Conservation (phyloP, 2,888 invertebrate genomes). For the Erynnis tages region DNA sequence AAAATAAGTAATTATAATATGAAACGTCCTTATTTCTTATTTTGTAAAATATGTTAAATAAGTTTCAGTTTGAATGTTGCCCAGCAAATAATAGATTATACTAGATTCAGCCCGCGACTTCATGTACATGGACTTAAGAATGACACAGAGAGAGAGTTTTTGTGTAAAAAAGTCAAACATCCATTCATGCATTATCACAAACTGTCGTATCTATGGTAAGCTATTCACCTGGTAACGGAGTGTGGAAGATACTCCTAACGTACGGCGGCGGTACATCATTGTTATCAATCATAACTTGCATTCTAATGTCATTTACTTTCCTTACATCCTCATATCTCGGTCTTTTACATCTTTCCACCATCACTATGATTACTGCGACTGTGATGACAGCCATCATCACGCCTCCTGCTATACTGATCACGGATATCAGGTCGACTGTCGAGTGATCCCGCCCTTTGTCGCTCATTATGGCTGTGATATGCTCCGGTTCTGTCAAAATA, state of each 20-base stretch:
- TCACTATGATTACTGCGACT: slow-evolving; percentile 73
- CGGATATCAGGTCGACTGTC: slow-evolving; percentile 70
- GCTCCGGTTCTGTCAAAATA: slow-evolving; percentile 81
- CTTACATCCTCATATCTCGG: slow-evolving; percentile 67
- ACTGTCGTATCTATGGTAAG: too few species aligned
- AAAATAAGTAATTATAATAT: too few species aligned
- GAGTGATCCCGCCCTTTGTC: slow-evolving; percentile 65
- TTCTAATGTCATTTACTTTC: slow-evolving; percentile 70
- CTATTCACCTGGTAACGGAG: slow-evolving; percentile 79
- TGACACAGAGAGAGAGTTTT: too few species aligned
- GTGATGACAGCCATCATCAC: slow-evolving; percentile 77
- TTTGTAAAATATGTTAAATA: too few species aligned
- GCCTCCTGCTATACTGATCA: slow-evolving; percentile 76
- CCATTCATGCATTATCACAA: too few species aligned
- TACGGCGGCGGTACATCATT: slow-evolving; percentile 74
- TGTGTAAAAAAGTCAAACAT: too few species aligned
- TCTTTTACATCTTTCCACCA: slow-evolving; percentile 68
- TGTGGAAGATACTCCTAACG: slow-evolving; percentile 79
- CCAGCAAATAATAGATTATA: too few species aligned
- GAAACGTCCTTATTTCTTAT: too few species aligned
- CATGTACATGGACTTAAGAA: too few species aligned
- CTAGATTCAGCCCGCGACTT: too few species aligned
- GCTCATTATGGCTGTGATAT: slow-evolving; percentile 76
- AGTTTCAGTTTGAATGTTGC: too few species aligned
- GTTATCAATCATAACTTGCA: slow-evolving; percentile 72